Base-by-base conservation (phyloP, 2,113 vertebrate genomes). In the Urocitellus parryii region DNA sequence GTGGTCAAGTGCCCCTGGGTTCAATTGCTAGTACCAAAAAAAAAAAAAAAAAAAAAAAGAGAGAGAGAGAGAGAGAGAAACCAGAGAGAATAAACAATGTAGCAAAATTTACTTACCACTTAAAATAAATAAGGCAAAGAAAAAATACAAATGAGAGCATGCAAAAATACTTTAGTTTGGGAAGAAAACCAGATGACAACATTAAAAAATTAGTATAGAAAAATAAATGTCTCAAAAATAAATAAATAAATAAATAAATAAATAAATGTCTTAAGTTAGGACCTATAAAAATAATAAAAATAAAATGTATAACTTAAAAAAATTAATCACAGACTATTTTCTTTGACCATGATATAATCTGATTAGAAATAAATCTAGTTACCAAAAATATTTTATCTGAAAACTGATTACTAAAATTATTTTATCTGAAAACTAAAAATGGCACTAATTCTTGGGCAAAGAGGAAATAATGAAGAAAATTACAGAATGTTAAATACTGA, bases 231-330 rank as follows among this genome's bases (percentile, higher is more conserved):
- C 58, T 45, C 58, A 88, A 63, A 16, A 45, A 45, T 45, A 45
- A 45, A 45, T 45, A 45, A 45, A 45, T 1, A 45, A 45, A 45
- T 8, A 45, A 45, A 45, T 45, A 45, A 42, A 42, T 42, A 90
- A 87, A 77, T 76, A 77, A 12, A 45, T 8, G 63, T 70, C 58
- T 45, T 68, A 88, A 63, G 16, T 93, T 72, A 90, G 27, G 24
- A 85, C 34, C 18, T 58, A 48, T 58, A 72, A 79, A 79, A 72
- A 84, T 42, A 90, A 84, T 70, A 84, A 78, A 94, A 89, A 83
- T 1, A 51, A 56, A 94, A 77, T 74, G 32, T 42, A 45, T 3
- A 45, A 68, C 61, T 81, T 80, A 92, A 48, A 0, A 25, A 58
- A 22, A 58, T 22, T 8, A 58, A 58, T 45, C 37, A 74, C 8